Conservation (phyloP, 2,888 invertebrate species). For the Nematopogon swammerdamellus region DNA sequence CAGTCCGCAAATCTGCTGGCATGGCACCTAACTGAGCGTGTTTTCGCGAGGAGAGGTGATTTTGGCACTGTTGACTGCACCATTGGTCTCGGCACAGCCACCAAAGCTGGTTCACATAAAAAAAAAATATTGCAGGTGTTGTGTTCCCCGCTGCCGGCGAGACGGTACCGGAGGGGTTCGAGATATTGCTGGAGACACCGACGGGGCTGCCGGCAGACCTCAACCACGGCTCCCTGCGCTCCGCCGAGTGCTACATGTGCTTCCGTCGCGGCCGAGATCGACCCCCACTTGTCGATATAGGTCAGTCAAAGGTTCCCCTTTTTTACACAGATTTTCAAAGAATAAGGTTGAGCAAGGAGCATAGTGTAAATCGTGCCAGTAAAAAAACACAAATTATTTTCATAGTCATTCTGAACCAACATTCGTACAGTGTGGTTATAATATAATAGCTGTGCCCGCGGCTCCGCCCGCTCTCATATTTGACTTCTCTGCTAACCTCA, state of each 20-base stretch:
- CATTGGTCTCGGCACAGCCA: no score
- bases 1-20: no score
- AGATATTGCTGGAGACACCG: conserved; percentile 73
- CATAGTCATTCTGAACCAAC: background rate
- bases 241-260: conserved; percentile 91
- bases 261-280: conserved; percentile 89
- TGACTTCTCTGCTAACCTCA: no score
- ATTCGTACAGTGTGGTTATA: background rate
- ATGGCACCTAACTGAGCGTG: no score
- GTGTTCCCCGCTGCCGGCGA: conserved; percentile 86
- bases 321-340: conserved; percentile 7
- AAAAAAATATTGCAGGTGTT: conserved; percentile 24
- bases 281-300: conserved; percentile 96
- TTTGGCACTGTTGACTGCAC: no score
- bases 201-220: conserved; percentile 89
- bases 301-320: conserved; percentile 55
- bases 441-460: no score
- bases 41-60: no score
- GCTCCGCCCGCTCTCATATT: no score
- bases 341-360: conserved; percentile 8
- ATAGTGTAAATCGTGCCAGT: no score
- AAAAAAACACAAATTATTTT: no score
- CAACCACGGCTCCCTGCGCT: conserved; percentile 94
- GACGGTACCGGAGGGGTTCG: conserved; percentile 74
- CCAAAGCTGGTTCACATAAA: no score